Percentiles rank a stretch among this genome's conserved stretches.
phyloP scores from a whole-genome alignment of 2,797 vertebrate genomes.

The Kryptolebias ocellatus region DNA sequence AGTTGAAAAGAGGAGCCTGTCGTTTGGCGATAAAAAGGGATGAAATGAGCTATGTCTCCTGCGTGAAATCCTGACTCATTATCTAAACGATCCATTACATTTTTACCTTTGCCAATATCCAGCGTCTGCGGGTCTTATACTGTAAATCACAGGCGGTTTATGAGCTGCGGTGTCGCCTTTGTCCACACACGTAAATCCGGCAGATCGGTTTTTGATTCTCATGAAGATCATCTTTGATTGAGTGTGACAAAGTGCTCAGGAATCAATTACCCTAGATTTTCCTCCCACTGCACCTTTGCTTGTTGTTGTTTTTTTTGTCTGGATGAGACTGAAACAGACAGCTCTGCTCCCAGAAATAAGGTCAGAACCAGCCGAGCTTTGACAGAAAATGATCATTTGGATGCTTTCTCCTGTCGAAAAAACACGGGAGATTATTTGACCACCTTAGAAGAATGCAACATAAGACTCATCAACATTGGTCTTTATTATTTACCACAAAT shows the following conservation, averaged over 20 bases:
- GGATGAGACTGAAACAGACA: conserved; percentile 24
- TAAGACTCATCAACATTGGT: too few species aligned
- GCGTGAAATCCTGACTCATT: conserved; percentile 26
- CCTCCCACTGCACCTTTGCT: conserved; percentile 22
- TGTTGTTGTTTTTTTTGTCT: conserved; percentile 13
- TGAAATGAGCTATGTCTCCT: conserved; percentile 24
- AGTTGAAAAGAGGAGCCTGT: conserved; percentile 54
- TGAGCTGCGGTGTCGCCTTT: conserved; percentile 17
- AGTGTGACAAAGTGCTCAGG: conserved; percentile 43
- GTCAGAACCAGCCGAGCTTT: conserved; percentile 30
- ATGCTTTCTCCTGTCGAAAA: conserved; percentile 4
- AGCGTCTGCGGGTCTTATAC: not conserved
- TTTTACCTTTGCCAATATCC: conserved; percentile 18
- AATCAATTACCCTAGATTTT: conserved; percentile 57
- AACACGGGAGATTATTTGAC: conserved; percentile 13
- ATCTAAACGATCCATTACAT: conserved; percentile 35
- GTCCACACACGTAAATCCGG: not conserved
- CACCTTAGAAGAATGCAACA: conserved; percentile 12
- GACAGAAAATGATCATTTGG: conserved; percentile 15
- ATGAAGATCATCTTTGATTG: conserved; percentile 16
- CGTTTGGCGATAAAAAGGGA: conserved; percentile 49
- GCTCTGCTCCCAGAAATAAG: conserved; percentile 36
- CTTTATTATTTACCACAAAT: not conserved
- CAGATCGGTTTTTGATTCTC: conserved; percentile 22
- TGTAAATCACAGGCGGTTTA: not conserved